Percentiles rank a stretch among this genome's conserved stretches.
These are phyloP conservation scores for Dascyllus trimaculatus DNA, from an alignment of 2,113 vertebrate genomes.

Conservation along the genomic window DNA sequence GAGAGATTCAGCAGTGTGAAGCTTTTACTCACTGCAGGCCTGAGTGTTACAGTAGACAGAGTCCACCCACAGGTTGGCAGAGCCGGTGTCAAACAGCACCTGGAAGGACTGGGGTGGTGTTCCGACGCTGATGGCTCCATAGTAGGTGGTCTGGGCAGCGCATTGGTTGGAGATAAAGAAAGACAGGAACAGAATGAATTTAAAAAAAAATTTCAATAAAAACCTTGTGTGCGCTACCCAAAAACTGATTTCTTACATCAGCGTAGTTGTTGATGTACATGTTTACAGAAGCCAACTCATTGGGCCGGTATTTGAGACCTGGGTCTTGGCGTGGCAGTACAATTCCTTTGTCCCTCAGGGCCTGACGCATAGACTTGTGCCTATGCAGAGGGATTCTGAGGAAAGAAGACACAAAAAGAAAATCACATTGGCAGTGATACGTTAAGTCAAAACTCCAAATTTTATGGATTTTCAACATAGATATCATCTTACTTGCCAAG, in stretches of 20 bases:
- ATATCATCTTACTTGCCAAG: slow-evolving; percentile 40
- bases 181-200: not conserved
- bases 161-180: slow-evolving; percentile 5
- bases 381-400: slow-evolving; percentile 84
- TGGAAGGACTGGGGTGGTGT: slow-evolving; percentile 76
- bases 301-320: slow-evolving; percentile 70
- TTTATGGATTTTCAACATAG: too few species aligned
- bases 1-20: not conserved
- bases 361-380: slow-evolving; percentile 81
- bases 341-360: slow-evolving; percentile 80
- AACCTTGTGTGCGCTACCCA: not conserved
- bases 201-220: not conserved
- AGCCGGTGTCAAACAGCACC: slow-evolving; percentile 79
- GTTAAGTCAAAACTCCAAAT: too few species aligned
- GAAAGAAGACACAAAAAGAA: too few species aligned
- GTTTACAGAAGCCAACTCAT: slow-evolving; percentile 47
- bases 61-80: slow-evolving; percentile 79
- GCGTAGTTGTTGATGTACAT: slow-evolving; percentile 84
- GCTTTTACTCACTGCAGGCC: slow-evolving; percentile 73
- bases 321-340: slow-evolving; percentile 73
- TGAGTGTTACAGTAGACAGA: slow-evolving; percentile 73
- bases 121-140: slow-evolving; percentile 71
- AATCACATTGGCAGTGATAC: too few species aligned
- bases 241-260: slow-evolving; percentile 83
- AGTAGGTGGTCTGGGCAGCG: slow-evolving; percentile 66